Percentiles rank a stretch among this genome's conserved stretches.
phyloP scores from a whole-genome alignment of 2,888 invertebrate genomes.

The Macroteleia sp. region DNA sequence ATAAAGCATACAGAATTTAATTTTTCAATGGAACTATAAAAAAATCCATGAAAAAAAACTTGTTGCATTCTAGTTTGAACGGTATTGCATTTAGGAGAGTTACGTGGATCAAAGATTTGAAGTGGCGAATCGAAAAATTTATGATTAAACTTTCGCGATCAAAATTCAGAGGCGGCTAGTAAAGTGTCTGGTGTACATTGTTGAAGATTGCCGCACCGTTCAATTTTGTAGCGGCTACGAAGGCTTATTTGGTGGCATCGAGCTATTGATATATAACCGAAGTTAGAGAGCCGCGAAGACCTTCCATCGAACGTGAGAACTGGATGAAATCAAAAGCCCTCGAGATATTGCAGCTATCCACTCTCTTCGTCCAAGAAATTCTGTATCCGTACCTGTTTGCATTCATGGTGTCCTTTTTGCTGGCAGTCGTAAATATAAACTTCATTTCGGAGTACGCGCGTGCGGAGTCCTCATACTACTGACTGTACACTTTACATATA shows the following conservation, averaged over 20 bases:
- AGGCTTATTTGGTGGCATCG: constrained; percentile 62
- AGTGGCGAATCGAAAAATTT: constrained; percentile 51
- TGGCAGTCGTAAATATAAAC: constrained; percentile 65
- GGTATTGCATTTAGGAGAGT: constrained; percentile 44
- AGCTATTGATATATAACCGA: constrained; percentile 58
- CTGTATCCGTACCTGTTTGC: constrained; percentile 65
- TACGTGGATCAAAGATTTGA: constrained; percentile 50
- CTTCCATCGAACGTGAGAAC: constrained; percentile 65
- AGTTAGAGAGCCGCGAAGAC: constrained; percentile 55
- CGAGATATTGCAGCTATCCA: constrained; percentile 61
- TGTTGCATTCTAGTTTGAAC: constrained; percentile 58
- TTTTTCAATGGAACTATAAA: too few relatives aligned
- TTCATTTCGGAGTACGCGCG: constrained; percentile 60
- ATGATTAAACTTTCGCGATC: constrained; percentile 61
- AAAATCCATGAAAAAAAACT: constrained; percentile 42
- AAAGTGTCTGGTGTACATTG: constrained; percentile 58
- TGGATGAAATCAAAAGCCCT: constrained; percentile 66
- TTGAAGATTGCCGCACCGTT: constrained; percentile 51
- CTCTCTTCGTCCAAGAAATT: constrained; percentile 60
- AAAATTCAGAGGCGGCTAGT: constrained; percentile 52
- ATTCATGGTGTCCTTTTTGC: constrained; percentile 61
- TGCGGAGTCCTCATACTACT: constrained; percentile 53
- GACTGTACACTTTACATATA: constrained; percentile 62
- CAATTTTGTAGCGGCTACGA: constrained; percentile 52
- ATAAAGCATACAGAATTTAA: constrained; percentile 55